Evolutionary conservation across 1,140 invertebrate genomes (phyloP), one percentile per base, ranked within the genome.

Genomic region (Ips typographus): DNA sequence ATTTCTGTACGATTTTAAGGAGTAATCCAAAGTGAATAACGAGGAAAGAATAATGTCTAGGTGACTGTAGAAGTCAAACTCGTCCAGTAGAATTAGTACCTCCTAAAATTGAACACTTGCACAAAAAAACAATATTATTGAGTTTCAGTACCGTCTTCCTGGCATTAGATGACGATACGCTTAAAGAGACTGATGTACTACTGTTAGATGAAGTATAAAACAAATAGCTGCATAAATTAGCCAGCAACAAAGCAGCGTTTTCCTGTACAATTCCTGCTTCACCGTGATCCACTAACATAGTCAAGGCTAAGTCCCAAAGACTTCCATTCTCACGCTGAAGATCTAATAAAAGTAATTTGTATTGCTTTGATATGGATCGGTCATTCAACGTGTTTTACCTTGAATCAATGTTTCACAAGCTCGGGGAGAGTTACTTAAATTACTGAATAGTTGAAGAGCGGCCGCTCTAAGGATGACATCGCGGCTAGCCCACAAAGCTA

Each of bases 391-490:
- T 22, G 22, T 22, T 22, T 22, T 22, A 52, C 77, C 78, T 70
- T 80, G 77, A 1, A 84, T 75, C 3, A 84, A 75, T 69, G 83
- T 79, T 44, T 77, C 72, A 5, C 80, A 78, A 36, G 77, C 77
- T 59, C 80, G 79, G 2, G 78, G 70, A 39, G 77, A 80, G 36
- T 73, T 74, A 40, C 81, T 76, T 49, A 86, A 75, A 56, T 82
- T 83, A 8, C 79, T 75, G 41, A 85, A 76, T 43, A 86, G 74
- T 73, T 85, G 83, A 5, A 86, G 74, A 22, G 81, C 79, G 2
- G 82, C 83, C 7, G 84, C 84, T 43, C 84, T 77, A 5, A 86
- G 76, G 2, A 85, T 66, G 7, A 84, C 81, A 78, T 86, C 85
- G 67, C 84, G 77, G 71, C 82, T 84, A 52, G 72, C 75, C 81